Evolutionary conservation across 2,888 invertebrate genomes (phyloP).

Genomic region (Patella pellucida): DNA sequence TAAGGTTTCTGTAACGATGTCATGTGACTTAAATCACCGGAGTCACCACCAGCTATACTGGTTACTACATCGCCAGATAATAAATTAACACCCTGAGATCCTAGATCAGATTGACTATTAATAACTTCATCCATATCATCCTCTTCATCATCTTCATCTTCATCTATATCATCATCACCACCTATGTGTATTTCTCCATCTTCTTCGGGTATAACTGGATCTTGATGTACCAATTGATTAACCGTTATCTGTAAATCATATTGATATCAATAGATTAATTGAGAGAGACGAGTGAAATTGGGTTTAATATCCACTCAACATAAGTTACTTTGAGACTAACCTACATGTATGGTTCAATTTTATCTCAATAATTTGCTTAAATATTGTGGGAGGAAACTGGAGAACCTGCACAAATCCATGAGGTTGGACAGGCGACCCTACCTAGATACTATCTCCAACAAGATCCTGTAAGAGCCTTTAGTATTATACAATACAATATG

Average conservation of each 20-base stretch:
- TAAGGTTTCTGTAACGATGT: constrained; percentile 8
- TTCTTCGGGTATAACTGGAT: not conserved
- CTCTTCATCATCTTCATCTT: constrained; percentile 30
- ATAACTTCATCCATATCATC: constrained; percentile 25
- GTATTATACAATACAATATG: too few relatives aligned
- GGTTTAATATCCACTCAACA: too few relatives aligned
- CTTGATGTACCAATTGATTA: not conserved
- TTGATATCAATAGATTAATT: too few relatives aligned
- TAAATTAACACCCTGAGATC: constrained; percentile 12
- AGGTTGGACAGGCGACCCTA: too few relatives aligned
- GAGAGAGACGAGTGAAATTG: too few relatives aligned
- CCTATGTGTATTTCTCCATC: constrained; percentile 1
- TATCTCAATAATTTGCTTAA: too few relatives aligned
- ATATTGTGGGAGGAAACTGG: too few relatives aligned
- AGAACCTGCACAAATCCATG: too few relatives aligned
- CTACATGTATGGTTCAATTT: too few relatives aligned
- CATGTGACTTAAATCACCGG: not conserved
- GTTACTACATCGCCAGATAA: constrained; percentile 17
- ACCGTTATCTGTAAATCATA: not conserved
- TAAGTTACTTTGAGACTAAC: too few relatives aligned
- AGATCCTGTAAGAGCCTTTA: too few relatives aligned
- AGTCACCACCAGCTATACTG: constrained; percentile 14
- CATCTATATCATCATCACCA: constrained; percentile 33
- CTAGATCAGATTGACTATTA: not conserved
- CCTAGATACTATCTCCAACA: too few relatives aligned